phyloP scores from a whole-genome alignment of 2,797 vertebrate species.

The Eulemur rubriventer region DNA sequence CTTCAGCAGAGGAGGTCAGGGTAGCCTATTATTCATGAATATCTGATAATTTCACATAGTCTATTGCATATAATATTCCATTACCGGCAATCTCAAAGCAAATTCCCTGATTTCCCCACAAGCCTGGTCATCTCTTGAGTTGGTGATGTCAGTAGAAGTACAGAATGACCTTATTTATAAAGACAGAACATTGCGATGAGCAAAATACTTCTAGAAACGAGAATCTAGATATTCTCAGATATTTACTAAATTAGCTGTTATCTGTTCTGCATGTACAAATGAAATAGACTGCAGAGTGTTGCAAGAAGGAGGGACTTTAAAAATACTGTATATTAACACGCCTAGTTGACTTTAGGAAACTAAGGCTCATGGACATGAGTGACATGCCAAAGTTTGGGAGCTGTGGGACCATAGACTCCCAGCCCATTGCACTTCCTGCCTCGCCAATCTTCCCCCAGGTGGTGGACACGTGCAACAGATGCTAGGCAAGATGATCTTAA shows the following conservation, averaged over 20 bases:
- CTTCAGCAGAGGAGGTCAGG: conserved; percentile 13
- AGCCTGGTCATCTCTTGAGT: not conserved
- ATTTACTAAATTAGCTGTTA: not conserved
- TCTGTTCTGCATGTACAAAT: not conserved
- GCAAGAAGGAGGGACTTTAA: not conserved
- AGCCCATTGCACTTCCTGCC: not conserved
- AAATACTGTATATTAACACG: not conserved
- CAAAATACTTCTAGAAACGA: not conserved
- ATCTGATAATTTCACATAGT: conserved; percentile 44
- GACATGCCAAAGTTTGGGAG: not conserved
- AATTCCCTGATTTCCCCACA: conserved; percentile 14
- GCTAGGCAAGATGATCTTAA: conserved; percentile 22
- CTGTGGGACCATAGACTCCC: not conserved
- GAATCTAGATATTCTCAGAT: not conserved
- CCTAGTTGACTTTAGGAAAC: not conserved
- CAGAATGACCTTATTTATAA: conserved; percentile 50
- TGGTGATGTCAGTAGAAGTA: not conserved
- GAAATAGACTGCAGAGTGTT: not conserved
- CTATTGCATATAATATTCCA: not conserved
- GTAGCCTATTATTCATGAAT: conserved; percentile 39
- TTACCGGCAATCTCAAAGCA: not conserved
- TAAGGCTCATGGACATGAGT: not conserved
- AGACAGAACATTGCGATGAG: not conserved
- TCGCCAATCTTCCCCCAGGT: not conserved
- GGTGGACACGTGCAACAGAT: not conserved